Percentiles rank a stretch among this genome's conserved stretches.
phyloP scores from a whole-genome alignment of 2,113 vertebrate genomes.

The Xiphophorus maculatus region DNA sequence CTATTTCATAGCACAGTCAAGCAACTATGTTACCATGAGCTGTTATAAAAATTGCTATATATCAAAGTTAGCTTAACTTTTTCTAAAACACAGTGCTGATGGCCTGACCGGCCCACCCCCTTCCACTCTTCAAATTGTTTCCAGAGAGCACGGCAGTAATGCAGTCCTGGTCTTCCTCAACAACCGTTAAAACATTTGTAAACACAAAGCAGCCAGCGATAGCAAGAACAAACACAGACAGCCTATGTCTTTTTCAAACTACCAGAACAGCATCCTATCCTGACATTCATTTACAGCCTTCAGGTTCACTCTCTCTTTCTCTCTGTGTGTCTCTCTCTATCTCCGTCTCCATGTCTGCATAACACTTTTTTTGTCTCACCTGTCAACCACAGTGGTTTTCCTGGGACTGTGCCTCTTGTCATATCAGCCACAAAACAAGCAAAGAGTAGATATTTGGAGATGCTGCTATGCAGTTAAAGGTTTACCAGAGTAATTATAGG shows the following conservation, averaged over 20 bases:
- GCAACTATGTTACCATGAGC: too few species aligned
- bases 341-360: too few species aligned
- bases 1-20: too few species aligned
- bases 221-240: slow-evolving; percentile 56
- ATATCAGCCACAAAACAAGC: slow-evolving; percentile 53
- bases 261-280: background rate
- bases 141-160: slow-evolving; percentile 3
- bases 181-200: slow-evolving; percentile 66
- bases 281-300: slow-evolving; percentile 22
- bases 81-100: slow-evolving; percentile 29
- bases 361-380: background rate
- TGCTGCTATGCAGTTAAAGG: slow-evolving; percentile 66
- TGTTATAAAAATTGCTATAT: too few species aligned
- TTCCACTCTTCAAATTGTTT: slow-evolving; percentile 23
- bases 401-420: slow-evolving; percentile 36
- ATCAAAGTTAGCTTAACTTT: slow-evolving; percentile 13
- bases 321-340: background rate
- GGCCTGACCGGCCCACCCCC: slow-evolving; percentile 24
- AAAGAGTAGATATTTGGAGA: slow-evolving; percentile 42
- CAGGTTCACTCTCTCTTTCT: background rate
- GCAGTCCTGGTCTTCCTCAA: slow-evolving; percentile 46
- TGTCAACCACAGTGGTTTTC: slow-evolving; percentile 3
- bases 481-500: slow-evolving; percentile 56
- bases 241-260: slow-evolving; percentile 46
- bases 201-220: slow-evolving; percentile 61